Evolutionary conservation across 1,140 invertebrate species (phyloP), one percentile per base, ranked within the genome.

Genomic region (Batillaria attramentaria): DNA sequence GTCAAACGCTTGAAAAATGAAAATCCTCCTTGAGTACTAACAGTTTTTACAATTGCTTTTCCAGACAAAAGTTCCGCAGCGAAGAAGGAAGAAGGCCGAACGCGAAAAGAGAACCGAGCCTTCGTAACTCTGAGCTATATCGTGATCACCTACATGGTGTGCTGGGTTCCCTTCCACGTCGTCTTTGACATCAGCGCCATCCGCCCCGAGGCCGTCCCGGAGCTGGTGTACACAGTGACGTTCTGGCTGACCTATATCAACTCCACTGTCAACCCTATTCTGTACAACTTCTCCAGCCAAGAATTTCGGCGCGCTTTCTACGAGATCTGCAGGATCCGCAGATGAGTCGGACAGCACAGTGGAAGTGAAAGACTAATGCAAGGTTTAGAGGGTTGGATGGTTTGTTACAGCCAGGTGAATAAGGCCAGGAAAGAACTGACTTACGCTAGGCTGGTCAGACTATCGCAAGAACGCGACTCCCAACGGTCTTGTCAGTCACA

Each of bases 171-270:
- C 0, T 89, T 87, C 68, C 88, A 89, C 78, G 69, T 89, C 33
- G 84, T 88, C 0, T 89, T 87, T 81, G 88, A 88, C 72, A 42
- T 89, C 39, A 85, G 81, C 42, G 83, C 86, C 35, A 46, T 83
- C n/a, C 72, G 82, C 10, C 85, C 86, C 20, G 78, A 84, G 2
- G 24, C 78, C 8, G 86, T 88, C 5, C 83, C 88, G 8, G 77
- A 84, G 5, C 31, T 46, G n/a, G 77, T 87, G 8, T 86, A 80
- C 68, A 77, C 82, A 1, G 66, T 84, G 57, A 83, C 85, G 13
- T 89, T 89, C 60, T 89, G 88, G 88, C 77, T 89, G 82, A 87
- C 88, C 10, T 90, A 89, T 65, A 72, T 89, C 33, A 90, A 90
- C 77, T 89, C 88, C 0, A 86, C 89, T 13, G 79, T 89, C n/a